Conservation (phyloP, 2,888 invertebrate genomes). For the Macrosoma leucophasiata region DNA sequence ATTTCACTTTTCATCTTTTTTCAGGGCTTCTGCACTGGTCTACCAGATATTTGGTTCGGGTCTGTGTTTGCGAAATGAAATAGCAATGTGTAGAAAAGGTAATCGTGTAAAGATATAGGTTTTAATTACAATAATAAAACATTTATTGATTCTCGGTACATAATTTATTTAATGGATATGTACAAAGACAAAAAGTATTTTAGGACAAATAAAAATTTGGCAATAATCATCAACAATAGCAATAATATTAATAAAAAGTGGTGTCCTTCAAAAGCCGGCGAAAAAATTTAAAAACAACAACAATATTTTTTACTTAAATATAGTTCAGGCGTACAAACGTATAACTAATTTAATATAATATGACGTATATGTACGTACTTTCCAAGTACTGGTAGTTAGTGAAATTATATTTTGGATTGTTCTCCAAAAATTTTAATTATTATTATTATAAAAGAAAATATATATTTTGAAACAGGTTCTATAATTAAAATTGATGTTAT, state of each 20-base stretch:
- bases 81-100: too few species aligned
- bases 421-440: not conserved
- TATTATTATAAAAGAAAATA: not conserved
- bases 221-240: conserved; percentile 69
- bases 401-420: conserved; percentile 29
- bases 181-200: conserved; percentile 67
- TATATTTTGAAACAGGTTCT: too few species aligned
- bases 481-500: too few species aligned
- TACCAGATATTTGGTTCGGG: too few species aligned
- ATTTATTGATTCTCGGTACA: conserved; percentile 52
- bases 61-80: too few species aligned
- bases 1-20: too few species aligned
- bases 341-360: too few species aligned
- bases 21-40: too few species aligned
- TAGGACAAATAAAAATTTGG: conserved; percentile 70
- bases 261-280: conserved; percentile 54
- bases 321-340: conserved; percentile 43
- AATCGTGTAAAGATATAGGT: conserved; percentile 2
- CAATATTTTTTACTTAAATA: conserved; percentile 51
- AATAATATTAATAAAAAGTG: conserved; percentile 59
- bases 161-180: conserved; percentile 73
- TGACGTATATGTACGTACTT: too few species aligned
- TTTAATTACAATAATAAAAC: conserved; percentile 37
- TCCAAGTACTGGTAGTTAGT: conserved; percentile 30
- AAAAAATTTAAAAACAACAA: conserved; percentile 61